Evolutionary conservation across 2,888 invertebrate genomes (phyloP), one percentile per base, ranked within the genome.

Genomic region (Hermaeophaga mercurialis): DNA sequence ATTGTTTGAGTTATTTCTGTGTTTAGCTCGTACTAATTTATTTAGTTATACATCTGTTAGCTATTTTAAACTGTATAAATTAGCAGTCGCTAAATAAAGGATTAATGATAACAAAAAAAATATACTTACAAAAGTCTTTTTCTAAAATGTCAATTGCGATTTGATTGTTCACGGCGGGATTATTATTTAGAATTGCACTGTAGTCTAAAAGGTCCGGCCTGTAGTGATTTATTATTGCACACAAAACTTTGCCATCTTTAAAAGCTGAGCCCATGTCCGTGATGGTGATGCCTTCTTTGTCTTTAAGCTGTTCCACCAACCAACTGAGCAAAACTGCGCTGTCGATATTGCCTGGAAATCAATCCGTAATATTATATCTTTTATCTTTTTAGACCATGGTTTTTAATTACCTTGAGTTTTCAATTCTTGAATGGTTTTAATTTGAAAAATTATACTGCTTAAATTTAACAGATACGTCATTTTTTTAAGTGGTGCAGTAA

Each of bases 121-220:
- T 22, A 19, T 26, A 80, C 85, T 69, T 81, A 77, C 90, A 91
- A 66, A 94, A 82, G 77, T 96, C 94, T 59, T 87, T 86, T 66
- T 94, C 91, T 43, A 96, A 82, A 49, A 91, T 84, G 70, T 90
- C 88, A 76, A 94, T 94, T n/a, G 93, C 93, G 56, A 88, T 75
- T 68, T 91, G 88, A 73, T 92, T 90, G 71, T 90, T 87, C 64
- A 85, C 83, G 24, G 82, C 81, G 2, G 85, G 78, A 60, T 86
- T 86, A 65, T 84, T 82, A 52, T 85, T 81, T 68, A 84, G 82
- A 43, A 91, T 79, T 47, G 84, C 79, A 68, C 82, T 82, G 71
- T 87, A 86, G 66, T 94, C 91, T 65, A 96, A 81, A 68, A 96
- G 82, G 80, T 96, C 94, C 1, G 96, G 96, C 57, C 96, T 84